These are phyloP conservation scores for Apotomis capreana DNA, from an alignment of 2,888 invertebrate genomes.

Conservation along the genomic window DNA sequence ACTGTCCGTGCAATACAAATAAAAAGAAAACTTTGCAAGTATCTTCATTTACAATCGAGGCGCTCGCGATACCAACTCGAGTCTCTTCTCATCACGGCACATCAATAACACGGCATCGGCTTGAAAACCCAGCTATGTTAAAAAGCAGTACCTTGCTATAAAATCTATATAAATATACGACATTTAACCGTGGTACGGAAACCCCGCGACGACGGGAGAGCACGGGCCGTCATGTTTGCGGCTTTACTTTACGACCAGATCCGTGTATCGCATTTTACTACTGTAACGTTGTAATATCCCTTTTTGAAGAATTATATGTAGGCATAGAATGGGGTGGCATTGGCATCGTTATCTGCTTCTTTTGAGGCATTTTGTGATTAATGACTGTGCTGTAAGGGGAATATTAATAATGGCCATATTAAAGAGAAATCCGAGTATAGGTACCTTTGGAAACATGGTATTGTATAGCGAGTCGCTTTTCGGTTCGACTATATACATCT, in stretches of 20 bases:
- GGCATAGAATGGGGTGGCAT: slow-evolving; percentile 19
- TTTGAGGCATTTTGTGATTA: slow-evolving; percentile 25
- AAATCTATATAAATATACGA: no score
- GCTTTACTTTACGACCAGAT: slow-evolving; percentile 53
- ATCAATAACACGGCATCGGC: slow-evolving; percentile 55
- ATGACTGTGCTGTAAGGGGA: slow-evolving; percentile 3
- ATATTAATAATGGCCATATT: slow-evolving; percentile 10
- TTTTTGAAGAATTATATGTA: slow-evolving; percentile 52
- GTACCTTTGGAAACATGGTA: background rate
- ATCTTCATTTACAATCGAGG: slow-evolving; percentile 15
- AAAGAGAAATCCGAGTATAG: slow-evolving; percentile 1
- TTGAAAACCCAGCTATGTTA: no score
- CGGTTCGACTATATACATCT: background rate
- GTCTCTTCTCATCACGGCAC: slow-evolving; percentile 56
- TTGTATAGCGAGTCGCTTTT: background rate
- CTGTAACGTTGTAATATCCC: slow-evolving; percentile 47
- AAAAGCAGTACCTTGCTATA: no score
- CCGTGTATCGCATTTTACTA: slow-evolving; percentile 55
- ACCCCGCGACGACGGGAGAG: slow-evolving; percentile 43
- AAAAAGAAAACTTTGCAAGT: background rate
- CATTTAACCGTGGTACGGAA: background rate
- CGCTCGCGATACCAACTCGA: slow-evolving; percentile 48
- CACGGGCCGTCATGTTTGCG: slow-evolving; percentile 53
- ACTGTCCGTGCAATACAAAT: background rate
- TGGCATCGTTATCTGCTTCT: slow-evolving; percentile 24